Evolutionary conservation across 2,888 invertebrate genomes (phyloP), one percentile per base, ranked within the genome.

Genomic region (Candidula unifasciata): DNA sequence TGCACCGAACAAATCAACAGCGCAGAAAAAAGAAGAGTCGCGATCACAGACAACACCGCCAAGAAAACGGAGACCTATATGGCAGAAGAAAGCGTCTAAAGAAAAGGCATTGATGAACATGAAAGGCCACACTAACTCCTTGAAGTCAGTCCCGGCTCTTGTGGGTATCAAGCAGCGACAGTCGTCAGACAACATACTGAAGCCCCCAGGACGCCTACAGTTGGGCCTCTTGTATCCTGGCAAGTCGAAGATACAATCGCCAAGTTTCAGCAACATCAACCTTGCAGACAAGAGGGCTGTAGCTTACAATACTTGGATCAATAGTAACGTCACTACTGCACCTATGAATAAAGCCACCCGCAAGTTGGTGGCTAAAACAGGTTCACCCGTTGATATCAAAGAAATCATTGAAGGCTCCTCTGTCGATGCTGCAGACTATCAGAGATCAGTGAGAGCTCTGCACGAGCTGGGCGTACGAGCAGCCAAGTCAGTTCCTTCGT

Each of bases 341-440:
- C 83, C 83, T 1, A 30, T 83, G 60, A 79, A 71, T 33, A 83
- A 83, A 52, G 52, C 69, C 6, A 69, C 83, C 0, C 79, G 27
- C 44, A 73, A 52, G 57, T 3, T 83, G 35, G 78, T 79, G 0
- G 78, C 79, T 10, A 78, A 79, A 33, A 33, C 30, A 13, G 83
- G 83, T 10, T 83, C 83, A 0, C 83, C 83, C 10, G 83, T 83
- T 2, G 83, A 83, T 24, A 83, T 83, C 21, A 83, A 73, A 27
- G 83, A 83, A 24, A 79, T 83, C 27, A 83, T 83, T 37, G 83
- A 83, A 73, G 83, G 83, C 3, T 73, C 79, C 1, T 83, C 83
- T 18, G 83, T 83, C 5, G 83, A 83, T n/a, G 83, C 79, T 6
- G 37, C 83, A 2, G 83, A 83, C 24, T 52, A 83, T 27, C 30